These are phyloP conservation scores for Serranus cabrilla DNA, from an alignment of 2,797 vertebrate species.

Conservation along the genomic window DNA sequence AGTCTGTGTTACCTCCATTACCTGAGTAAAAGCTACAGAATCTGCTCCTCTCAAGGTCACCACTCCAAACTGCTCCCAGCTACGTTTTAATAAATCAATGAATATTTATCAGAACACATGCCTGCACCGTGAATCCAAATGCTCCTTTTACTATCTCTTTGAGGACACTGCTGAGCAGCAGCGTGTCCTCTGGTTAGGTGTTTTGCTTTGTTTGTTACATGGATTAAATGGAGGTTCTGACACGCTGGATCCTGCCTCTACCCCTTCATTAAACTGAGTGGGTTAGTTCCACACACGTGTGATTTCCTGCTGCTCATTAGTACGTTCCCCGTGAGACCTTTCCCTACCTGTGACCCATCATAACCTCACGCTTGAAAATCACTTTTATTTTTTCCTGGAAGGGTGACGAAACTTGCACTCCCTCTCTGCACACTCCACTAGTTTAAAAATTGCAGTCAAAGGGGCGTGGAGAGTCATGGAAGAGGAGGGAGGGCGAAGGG, in stretches of 20 bases:
- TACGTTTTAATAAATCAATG: conserved; percentile 87
- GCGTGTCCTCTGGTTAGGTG: conserved; percentile 58
- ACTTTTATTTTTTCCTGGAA: conserved; percentile 33
- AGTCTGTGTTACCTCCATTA: conserved; percentile 65
- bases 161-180: conserved; percentile 50
- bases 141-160: conserved; percentile 61
- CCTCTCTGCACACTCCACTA: conserved; percentile 35
- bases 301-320: conserved; percentile 41
- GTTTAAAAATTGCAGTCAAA: conserved; percentile 56
- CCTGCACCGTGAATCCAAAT: conserved; percentile 77
- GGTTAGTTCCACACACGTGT: neutral
- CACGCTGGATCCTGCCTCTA: conserved; percentile 38
- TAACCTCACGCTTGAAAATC: conserved; percentile 28
- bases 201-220: conserved; percentile 63
- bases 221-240: conserved; percentile 64
- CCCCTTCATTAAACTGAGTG: conserved; percentile 55
- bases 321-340: conserved; percentile 30
- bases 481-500: neutral
- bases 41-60: conserved; percentile 79
- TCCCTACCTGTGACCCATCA: conserved; percentile 46
- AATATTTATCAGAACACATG: conserved; percentile 84
- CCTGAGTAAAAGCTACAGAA: conserved; percentile 71
- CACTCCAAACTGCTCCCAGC: conserved; percentile 81
- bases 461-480: conserved; percentile 10
- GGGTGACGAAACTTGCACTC: conserved; percentile 26